phyloP scores from a whole-genome alignment of 2,888 invertebrate genomes.

The Bimastos eiseni region DNA sequence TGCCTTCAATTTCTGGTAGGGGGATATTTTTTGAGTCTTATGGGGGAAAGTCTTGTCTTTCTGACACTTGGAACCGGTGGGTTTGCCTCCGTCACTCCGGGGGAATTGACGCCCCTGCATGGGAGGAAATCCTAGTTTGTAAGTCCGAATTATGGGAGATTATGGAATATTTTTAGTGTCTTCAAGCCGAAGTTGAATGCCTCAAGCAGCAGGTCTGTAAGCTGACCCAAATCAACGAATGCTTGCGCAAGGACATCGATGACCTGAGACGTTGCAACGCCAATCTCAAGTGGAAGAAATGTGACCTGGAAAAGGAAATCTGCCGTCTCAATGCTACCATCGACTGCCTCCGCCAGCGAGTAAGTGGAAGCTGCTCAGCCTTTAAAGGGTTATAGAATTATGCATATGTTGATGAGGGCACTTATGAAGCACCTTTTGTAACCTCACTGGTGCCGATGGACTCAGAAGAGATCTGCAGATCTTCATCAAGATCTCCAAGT shows the following conservation, averaged over 20 bases:
- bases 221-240: constrained; percentile 22
- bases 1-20: no score
- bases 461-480: no score
- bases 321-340: constrained; percentile 24
- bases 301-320: constrained; percentile 28
- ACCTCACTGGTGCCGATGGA: neutral
- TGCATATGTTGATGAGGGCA: no score
- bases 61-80: no score
- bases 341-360: constrained; percentile 30
- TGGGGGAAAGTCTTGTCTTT: no score
- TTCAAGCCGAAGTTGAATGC: constrained; percentile 24
- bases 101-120: neutral
- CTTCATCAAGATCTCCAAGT: neutral
- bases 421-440: no score
- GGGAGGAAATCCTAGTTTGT: neutral
- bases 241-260: constrained; percentile 30
- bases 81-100: no score
- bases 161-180: neutral
- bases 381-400: neutral
- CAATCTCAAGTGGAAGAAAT: constrained; percentile 28
- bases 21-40: no score
- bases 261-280: constrained; percentile 30
- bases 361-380: neutral
- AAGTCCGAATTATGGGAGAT: neutral
- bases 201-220: neutral